phyloP scores from a whole-genome alignment of 2,888 invertebrate genomes.

The Thereva nobilitata region DNA sequence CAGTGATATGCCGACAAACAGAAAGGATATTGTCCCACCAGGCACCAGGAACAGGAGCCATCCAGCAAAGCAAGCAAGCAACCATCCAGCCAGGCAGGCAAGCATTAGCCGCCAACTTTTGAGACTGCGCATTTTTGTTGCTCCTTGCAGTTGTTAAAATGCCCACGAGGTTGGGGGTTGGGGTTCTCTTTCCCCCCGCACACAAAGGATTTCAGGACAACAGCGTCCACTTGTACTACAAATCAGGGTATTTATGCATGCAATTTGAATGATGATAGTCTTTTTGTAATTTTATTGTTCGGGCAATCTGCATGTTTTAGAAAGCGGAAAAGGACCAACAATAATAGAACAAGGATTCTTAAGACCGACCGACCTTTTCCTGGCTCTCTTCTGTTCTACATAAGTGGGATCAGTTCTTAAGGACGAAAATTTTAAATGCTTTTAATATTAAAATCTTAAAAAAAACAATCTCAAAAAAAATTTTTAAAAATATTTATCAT shows the following conservation, averaged over 20 bases:
- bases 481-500: too few relatives aligned
- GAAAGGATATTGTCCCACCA: background rate
- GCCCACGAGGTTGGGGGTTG: constrained; percentile 8
- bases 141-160: constrained; percentile 15
- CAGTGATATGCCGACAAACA: constrained; percentile 40
- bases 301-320: too few relatives aligned
- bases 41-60: background rate
- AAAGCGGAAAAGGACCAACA: too few relatives aligned
- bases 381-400: too few relatives aligned
- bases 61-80: background rate
- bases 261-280: constrained; percentile 15
- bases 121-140: constrained; percentile 6
- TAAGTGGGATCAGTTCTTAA: too few relatives aligned
- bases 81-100: background rate
- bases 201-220: background rate
- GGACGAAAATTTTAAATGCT: too few relatives aligned
- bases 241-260: constrained; percentile 27
- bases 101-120: background rate
- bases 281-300: background rate
- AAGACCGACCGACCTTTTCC: too few relatives aligned
- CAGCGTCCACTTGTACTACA: constrained; percentile 17
- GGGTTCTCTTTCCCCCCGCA: too few relatives aligned
- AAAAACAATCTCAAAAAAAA: too few relatives aligned
- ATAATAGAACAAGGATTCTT: too few relatives aligned
- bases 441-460: too few relatives aligned